A percentile compares a stretch with the other conserved stretches of the same genome.
Conservation (phyloP, 2,113 vertebrate species). For the Calidris pugnax region DNA sequence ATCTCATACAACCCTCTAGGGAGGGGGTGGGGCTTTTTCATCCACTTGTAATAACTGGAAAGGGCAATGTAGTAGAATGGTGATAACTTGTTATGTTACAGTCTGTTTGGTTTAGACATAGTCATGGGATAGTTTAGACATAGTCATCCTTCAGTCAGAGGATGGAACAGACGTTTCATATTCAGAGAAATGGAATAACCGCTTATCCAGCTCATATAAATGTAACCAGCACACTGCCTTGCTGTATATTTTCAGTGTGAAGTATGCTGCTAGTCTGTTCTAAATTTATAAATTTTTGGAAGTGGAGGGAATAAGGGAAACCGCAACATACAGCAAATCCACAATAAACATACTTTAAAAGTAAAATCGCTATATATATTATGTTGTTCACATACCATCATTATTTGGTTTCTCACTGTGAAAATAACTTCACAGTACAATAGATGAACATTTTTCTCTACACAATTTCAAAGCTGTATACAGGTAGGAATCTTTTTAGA, state of each 20-base stretch:
- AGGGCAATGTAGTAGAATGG: background rate
- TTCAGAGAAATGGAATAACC: background rate
- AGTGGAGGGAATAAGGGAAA: background rate
- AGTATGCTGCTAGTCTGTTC: background rate
- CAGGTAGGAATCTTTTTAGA: background rate
- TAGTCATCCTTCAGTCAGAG: background rate
- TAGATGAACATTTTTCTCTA: background rate
- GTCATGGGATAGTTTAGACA: background rate
- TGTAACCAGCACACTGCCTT: background rate
- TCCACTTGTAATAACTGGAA: background rate
- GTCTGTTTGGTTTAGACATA: background rate
- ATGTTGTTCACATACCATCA: background rate
- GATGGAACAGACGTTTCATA: background rate
- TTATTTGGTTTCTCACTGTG: background rate
- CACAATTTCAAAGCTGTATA: background rate
- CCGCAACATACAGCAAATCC: background rate
- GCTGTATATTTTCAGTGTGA: background rate
- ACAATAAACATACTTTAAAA: background rate
- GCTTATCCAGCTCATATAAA: background rate
- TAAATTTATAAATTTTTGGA: background rate
- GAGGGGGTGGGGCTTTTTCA: background rate
- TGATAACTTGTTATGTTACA: background rate
- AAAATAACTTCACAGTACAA: background rate
- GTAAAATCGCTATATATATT: background rate
- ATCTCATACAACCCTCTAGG: background rate